A percentile compares a stretch with the other conserved stretches of the same genome.
These are phyloP conservation scores for Parapsyche elsis DNA, from an alignment of 1,140 invertebrate species.

Conservation along the genomic window DNA sequence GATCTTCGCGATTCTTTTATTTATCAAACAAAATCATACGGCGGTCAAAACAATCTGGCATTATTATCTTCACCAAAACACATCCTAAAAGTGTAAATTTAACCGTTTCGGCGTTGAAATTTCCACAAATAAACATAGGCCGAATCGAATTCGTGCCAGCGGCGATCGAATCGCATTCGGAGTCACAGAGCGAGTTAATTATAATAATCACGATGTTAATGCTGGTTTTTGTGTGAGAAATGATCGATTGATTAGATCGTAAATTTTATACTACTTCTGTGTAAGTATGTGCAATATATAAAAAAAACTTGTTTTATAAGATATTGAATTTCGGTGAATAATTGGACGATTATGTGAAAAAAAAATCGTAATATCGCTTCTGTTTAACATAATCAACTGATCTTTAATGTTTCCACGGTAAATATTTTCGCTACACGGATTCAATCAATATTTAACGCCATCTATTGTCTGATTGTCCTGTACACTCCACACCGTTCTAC, in stretches of 20 bases:
- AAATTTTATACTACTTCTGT: background rate
- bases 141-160: background rate
- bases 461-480: too few relatives aligned
- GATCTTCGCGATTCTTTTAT: constrained; percentile 43
- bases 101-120: background rate
- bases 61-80: constrained; percentile 50
- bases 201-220: constrained; percentile 12
- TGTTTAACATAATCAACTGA: background rate
- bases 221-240: background rate
- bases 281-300: too few relatives aligned
- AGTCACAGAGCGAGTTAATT: background rate
- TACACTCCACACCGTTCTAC: too few relatives aligned
- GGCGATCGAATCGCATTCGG: background rate
- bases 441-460: too few relatives aligned
- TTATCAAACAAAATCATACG: constrained; percentile 42
- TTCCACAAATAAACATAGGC: background rate
- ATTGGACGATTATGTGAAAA: constrained; percentile 3
- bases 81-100: constrained; percentile 23
- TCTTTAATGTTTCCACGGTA: too few relatives aligned
- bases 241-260: constrained; percentile 20
- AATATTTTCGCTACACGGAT: too few relatives aligned
- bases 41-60: constrained; percentile 52
- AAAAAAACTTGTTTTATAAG: constrained; percentile 10
- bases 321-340: constrained; percentile 7
- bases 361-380: background rate